Evolutionary conservation across 2,113 vertebrate species (phyloP).

Genomic region (Zapus hudsonius): DNA sequence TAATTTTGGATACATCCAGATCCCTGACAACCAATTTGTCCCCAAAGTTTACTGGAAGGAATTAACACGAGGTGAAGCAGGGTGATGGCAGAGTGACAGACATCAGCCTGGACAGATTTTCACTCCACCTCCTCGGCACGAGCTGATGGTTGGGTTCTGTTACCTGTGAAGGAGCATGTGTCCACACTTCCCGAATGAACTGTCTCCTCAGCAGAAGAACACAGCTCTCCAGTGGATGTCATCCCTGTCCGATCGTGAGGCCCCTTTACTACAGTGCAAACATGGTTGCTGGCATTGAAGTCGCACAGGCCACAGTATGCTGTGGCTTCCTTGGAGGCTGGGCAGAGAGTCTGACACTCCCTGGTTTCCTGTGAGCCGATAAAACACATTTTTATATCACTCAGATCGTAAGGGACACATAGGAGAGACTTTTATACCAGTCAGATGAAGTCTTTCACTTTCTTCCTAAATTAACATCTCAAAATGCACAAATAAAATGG

Average conservation of each 20-base stretch:
- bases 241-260: conserved; percentile 24
- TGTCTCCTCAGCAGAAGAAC: conserved; percentile 86
- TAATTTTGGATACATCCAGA: background rate
- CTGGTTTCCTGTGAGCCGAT: conserved; percentile 79
- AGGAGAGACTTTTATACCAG: background rate
- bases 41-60: background rate
- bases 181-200: conserved; percentile 86
- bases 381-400: no score
- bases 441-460: background rate
- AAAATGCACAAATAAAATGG: background rate
- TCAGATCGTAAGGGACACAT: background rate
- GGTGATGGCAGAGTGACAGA: background rate
- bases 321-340: conserved; percentile 81
- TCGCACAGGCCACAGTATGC: conserved; percentile 91
- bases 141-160: background rate
- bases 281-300: conserved; percentile 85
- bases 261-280: conserved; percentile 86
- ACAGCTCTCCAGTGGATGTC: conserved; percentile 73
- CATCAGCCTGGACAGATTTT: background rate
- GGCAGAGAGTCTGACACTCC: conserved; percentile 89
- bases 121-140: accelerated
- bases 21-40: background rate
- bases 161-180: conserved; percentile 90
- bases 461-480: background rate
- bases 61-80: accelerated